A percentile compares a stretch with the other conserved stretches of the same genome.
phyloP scores from a whole-genome alignment of 2,113 vertebrate species.

The Toxostoma redivivum region DNA sequence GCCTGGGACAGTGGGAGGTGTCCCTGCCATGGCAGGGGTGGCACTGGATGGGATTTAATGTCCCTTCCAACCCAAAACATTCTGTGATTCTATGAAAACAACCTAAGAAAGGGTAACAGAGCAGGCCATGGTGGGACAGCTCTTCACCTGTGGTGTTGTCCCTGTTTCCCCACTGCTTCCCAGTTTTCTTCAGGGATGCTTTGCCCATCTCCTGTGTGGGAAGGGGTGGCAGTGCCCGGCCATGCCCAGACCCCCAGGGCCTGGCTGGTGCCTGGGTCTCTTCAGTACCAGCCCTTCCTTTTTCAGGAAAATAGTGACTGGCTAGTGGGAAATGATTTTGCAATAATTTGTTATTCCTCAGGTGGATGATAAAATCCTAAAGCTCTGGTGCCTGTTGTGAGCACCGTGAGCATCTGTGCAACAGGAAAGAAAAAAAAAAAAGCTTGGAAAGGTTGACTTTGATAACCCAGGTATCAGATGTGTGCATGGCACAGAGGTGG shows the following conservation, averaged over 20 bases:
- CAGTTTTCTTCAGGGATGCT: not conserved
- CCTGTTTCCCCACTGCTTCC: not conserved
- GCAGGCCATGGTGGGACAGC: not conserved
- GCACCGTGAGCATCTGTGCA: not conserved
- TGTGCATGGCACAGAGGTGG: not conserved
- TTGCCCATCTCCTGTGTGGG: rapidly evolving
- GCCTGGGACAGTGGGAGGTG: not conserved
- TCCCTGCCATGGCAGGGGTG: not conserved
- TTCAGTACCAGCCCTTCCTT: not conserved
- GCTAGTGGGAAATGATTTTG: rapidly evolving
- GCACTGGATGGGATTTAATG: rapidly evolving
- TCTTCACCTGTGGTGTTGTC: rapidly evolving
- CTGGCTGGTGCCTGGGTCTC: too few species aligned
- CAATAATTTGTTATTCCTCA: not conserved
- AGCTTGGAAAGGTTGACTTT: too few species aligned
- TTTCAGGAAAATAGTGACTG: not conserved
- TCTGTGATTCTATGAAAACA: not conserved
- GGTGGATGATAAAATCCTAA: not conserved
- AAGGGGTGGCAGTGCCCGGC: rapidly evolving
- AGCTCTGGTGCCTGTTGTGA: not conserved
- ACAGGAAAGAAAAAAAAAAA: not conserved
- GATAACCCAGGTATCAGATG: not conserved
- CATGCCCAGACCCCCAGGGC: rapidly evolving
- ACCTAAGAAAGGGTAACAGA: not conserved
- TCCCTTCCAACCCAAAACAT: not conserved